Conservation (phyloP, 1,140 invertebrate species). For the Drosophila sulfurigaster region DNA sequence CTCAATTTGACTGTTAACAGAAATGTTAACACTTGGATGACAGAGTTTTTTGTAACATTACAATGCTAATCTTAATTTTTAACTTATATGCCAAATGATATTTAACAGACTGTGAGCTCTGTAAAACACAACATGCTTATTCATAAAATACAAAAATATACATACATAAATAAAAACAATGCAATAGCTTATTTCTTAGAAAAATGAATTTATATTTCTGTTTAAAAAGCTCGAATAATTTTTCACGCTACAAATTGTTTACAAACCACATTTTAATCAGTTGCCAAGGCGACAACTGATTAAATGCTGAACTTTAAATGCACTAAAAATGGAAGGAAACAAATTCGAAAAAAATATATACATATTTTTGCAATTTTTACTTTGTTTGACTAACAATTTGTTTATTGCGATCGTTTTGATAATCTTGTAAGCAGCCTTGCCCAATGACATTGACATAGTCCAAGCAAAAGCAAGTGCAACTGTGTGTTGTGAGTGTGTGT, state of each 20-base stretch:
- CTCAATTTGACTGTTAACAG: too few species aligned
- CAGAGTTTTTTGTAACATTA: too few species aligned
- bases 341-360: background rate
- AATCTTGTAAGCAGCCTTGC: slow-evolving; percentile 40
- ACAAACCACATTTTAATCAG: slow-evolving; percentile 32
- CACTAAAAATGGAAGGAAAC: slow-evolving; percentile 14
- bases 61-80: too few species aligned
- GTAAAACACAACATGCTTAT: too few species aligned
- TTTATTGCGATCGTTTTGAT: slow-evolving; percentile 9
- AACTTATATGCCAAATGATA: too few species aligned
- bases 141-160: too few species aligned
- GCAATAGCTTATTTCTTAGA: too few species aligned
- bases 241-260: background rate
- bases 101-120: too few species aligned
- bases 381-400: slow-evolving; percentile 14
- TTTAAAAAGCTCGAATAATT: background rate
- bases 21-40: too few species aligned
- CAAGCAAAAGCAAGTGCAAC: slow-evolving; percentile 15
- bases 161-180: too few species aligned
- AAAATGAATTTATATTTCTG: too few species aligned
- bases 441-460: slow-evolving; percentile 44
- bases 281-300: slow-evolving; percentile 32
- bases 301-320: slow-evolving; percentile 37
- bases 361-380: slow-evolving; percentile 4
- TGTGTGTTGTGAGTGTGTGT: background rate